Conservation (phyloP, 2,888 invertebrate species). For the Lithophane leautieri region DNA sequence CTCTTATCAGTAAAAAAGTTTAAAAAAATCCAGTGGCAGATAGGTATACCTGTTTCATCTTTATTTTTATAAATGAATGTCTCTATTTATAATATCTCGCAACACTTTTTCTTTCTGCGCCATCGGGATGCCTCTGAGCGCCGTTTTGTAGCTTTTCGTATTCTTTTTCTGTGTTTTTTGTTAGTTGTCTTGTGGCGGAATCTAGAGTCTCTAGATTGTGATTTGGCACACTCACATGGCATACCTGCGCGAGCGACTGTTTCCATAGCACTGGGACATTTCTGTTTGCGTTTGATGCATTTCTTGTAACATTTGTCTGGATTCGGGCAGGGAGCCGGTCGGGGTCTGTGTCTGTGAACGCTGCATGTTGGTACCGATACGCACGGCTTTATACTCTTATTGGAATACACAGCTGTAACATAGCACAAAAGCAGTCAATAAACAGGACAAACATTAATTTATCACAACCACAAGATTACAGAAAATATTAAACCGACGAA, state of each 20-base stretch:
- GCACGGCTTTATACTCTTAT: slow-evolving; percentile 81
- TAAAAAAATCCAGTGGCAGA: not conserved
- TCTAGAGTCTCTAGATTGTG: slow-evolving; percentile 78
- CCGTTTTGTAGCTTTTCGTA: slow-evolving; percentile 67
- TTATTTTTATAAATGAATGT: not conserved
- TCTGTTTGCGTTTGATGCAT: slow-evolving; percentile 76
- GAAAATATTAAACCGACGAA: no score
- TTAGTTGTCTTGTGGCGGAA: slow-evolving; percentile 58
- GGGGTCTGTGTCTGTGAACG: slow-evolving; percentile 81
- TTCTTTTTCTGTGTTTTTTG: slow-evolving; percentile 76
- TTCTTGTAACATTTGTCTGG: slow-evolving; percentile 83
- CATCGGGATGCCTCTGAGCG: slow-evolving; percentile 79
- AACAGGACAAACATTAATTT: not conserved
- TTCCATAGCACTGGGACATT: slow-evolving; percentile 83
- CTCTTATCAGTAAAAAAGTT: slow-evolving; percentile 21
- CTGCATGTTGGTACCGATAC: slow-evolving; percentile 83
- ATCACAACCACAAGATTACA: not conserved
- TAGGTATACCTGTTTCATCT: slow-evolving; percentile 3
- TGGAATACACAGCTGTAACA: slow-evolving; percentile 77
- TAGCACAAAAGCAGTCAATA: slow-evolving; percentile 13
- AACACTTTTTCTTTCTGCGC: slow-evolving; percentile 73
- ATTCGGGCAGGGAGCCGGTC: slow-evolving; percentile 80
- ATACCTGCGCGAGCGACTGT: slow-evolving; percentile 75
- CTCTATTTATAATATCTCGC: slow-evolving; percentile 74
- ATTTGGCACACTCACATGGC: slow-evolving; percentile 78